phyloP scores from a whole-genome alignment of 2,113 vertebrate species.

The Malurus cyaneus region DNA sequence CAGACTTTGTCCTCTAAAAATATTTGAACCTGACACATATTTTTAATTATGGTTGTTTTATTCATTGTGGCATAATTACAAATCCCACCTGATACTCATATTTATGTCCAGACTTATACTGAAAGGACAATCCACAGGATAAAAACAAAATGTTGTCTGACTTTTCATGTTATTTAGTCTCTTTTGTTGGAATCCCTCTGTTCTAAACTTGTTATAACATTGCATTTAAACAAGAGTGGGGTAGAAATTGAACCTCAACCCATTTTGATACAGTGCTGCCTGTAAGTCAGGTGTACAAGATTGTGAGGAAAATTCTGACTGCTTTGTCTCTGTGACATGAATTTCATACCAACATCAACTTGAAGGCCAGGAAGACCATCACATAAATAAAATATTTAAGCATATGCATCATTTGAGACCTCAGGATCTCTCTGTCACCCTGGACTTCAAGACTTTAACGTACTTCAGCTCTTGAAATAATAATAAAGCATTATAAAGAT shows the following conservation, averaged over 20 bases:
- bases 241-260: background rate
- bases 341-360: background rate
- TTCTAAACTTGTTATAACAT: background rate
- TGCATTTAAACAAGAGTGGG: background rate
- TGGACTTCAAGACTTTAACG: background rate
- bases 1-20: background rate
- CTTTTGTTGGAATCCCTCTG: background rate
- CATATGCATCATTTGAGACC: background rate
- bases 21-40: background rate
- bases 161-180: background rate
- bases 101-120: background rate
- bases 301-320: background rate
- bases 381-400: background rate
- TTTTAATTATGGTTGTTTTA: background rate
- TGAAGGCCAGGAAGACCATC: background rate
- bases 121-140: background rate
- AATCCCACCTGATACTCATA: background rate
- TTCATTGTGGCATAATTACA: background rate
- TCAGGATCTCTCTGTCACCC: background rate
- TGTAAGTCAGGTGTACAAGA: background rate
- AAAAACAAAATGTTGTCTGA: background rate
- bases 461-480: background rate
- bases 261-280: background rate
- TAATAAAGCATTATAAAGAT: background rate
- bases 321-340: background rate